A percentile compares a stretch with the other conserved stretches of the same genome.
Conservation (phyloP, 2,113 vertebrate genomes). For the Dinomys branickii region DNA sequence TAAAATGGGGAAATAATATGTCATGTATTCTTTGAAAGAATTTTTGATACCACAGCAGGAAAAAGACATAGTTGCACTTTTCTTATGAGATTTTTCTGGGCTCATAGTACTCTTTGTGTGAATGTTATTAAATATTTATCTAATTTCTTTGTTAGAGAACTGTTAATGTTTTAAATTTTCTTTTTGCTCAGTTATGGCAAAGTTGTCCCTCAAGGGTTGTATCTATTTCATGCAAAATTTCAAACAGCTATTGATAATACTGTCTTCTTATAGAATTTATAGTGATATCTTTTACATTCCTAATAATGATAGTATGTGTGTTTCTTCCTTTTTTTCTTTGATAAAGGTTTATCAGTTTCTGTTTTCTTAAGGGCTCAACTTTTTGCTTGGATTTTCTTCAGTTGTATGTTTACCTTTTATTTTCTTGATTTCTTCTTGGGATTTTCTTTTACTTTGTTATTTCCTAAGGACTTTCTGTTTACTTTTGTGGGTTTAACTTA, state of each 20-base stretch:
- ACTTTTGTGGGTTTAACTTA: not conserved
- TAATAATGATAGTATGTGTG: not conserved
- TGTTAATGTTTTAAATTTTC: not conserved
- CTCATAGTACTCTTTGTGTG: not conserved
- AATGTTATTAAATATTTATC: not conserved
- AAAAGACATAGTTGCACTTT: not conserved
- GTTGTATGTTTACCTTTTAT: not conserved
- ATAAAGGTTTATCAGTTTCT: not conserved
- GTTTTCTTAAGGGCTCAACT: not conserved
- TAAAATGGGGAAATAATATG: not conserved
- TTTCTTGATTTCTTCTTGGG: not conserved
- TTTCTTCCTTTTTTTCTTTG: not conserved
- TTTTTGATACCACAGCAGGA: no score
- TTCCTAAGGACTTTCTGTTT: not conserved
- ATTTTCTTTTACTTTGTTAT: not conserved
- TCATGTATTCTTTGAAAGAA: not conserved
- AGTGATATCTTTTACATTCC: not conserved
- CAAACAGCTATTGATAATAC: not conserved
- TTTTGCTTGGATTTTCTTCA: conserved; percentile 8
- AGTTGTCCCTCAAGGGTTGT: not conserved
- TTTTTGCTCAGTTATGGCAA: not conserved
- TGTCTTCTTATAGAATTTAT: not conserved
- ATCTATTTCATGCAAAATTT: not conserved
- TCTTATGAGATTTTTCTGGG: not conserved
- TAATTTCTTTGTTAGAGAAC: not conserved